These are phyloP conservation scores for Alouatta palliata DNA, from an alignment of 2,113 vertebrate genomes.

Conservation along the genomic window DNA sequence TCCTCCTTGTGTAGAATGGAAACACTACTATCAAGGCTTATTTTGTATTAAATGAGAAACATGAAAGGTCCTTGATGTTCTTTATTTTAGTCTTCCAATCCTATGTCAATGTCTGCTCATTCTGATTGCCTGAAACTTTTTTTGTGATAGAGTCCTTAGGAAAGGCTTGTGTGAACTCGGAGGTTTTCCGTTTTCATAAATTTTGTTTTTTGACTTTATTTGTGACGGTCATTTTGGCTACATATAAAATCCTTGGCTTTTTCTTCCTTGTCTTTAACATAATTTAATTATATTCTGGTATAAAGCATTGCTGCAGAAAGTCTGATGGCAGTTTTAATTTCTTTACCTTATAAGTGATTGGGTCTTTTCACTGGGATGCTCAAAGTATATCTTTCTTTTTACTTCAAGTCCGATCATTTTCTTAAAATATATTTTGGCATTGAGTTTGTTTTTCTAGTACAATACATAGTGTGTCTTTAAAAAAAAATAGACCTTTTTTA, in stretches of 20 bases:
- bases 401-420: neutral
- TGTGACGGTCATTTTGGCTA: no score
- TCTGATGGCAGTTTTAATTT: neutral
- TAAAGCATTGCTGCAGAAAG: neutral
- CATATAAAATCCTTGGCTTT: no score
- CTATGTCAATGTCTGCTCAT: neutral
- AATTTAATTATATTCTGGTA: neutral
- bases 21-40: neutral
- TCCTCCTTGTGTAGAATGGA: neutral
- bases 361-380: neutral
- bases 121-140: neutral
- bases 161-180: no score
- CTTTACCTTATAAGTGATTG: neutral
- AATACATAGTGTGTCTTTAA: neutral
- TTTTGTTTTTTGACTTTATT: no score
- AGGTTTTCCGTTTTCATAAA: no score
- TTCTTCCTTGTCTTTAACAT: no score
- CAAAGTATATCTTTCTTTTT: neutral
- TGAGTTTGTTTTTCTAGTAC: neutral
- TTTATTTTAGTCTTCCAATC: neutral
- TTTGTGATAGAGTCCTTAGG: no score
- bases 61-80: neutral
- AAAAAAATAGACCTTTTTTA: neutral
- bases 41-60: neutral
- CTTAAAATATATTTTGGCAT: neutral